Conservation (phyloP, 1,140 invertebrate species). For the Agrypnia vestita region DNA sequence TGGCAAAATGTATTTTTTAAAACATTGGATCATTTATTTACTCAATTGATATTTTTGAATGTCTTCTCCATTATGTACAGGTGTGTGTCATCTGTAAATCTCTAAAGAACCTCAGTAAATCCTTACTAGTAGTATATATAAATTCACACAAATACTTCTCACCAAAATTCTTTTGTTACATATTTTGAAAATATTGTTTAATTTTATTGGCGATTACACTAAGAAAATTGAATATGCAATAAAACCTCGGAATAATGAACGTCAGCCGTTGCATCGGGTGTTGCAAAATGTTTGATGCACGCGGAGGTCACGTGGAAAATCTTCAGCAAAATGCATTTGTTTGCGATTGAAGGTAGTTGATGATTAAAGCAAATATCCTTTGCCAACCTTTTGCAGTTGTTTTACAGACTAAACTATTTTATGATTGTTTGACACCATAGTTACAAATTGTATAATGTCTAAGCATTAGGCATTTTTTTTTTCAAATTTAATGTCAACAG, state of each 20-base stretch:
- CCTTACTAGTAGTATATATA: neutral
- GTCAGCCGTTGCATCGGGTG: too few species aligned
- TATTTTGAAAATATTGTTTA: neutral
- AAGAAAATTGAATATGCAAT: constrained; percentile 8
- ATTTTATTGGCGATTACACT: constrained; percentile 17
- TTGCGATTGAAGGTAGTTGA: too few species aligned
- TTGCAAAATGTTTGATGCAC: too few species aligned
- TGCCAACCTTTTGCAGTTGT: too few species aligned
- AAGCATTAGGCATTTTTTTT: too few species aligned
- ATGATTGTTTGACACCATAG: too few species aligned
- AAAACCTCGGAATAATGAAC: constrained; percentile 21
- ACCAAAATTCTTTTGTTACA: constrained; percentile 16
- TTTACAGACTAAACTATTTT: too few species aligned
- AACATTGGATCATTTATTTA: neutral
- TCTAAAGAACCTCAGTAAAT: constrained; percentile 44
- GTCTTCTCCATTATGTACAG: constrained; percentile 4
- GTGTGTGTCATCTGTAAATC: constrained; percentile 26
- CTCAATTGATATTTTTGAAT: neutral
- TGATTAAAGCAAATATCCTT: too few species aligned
- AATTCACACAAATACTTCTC: constrained; percentile 16
- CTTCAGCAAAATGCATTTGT: too few species aligned
- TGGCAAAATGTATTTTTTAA: neutral
- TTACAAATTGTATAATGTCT: too few species aligned
- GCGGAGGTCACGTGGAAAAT: too few species aligned
- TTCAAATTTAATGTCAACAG: too few species aligned